These are phyloP conservation scores for Eremophila alpestris DNA, from an alignment of 2,797 vertebrate genomes.

Conservation along the genomic window DNA sequence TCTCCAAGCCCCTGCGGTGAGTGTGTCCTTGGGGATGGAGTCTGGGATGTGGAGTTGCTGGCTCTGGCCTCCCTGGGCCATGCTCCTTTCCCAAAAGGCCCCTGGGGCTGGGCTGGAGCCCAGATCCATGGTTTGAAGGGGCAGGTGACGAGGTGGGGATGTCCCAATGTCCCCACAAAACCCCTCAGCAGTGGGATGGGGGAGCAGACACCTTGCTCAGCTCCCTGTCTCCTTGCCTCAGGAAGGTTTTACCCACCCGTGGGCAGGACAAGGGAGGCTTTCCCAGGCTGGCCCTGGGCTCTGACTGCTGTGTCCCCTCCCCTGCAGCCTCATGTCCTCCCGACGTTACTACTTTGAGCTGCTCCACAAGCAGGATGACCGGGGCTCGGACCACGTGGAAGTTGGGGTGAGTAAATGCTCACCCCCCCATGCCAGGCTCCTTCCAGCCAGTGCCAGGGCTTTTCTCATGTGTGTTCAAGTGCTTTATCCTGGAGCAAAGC, in stretches of 20 bases:
- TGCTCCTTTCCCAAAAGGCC: not conserved
- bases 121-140: fast-evolving
- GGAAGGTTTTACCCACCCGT: not conserved
- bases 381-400: constrained; percentile 96
- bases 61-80: not conserved
- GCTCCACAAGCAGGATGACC: constrained; percentile 97
- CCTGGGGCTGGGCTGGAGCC: fast-evolving
- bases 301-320: not conserved
- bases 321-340: constrained; percentile 75
- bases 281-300: not conserved
- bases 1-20: constrained; percentile 93
- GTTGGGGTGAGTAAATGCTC: constrained; percentile 87
- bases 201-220: not conserved
- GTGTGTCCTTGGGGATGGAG: constrained; percentile 46
- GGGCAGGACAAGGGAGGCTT: not conserved
- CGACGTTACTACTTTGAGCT: constrained; percentile 97
- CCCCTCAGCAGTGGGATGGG: not conserved
- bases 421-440: fast-evolving
- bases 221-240: not conserved
- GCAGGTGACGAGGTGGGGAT: not conserved
- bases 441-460: not conserved
- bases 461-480: fast-evolving
- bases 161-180: not conserved
- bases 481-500: not conserved
- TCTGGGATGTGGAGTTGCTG: fast-evolving